A percentile compares a stretch with the other conserved stretches of the same genome.
These are phyloP conservation scores for Spisula subtruncata DNA, from an alignment of 2,888 invertebrate genomes.

Conservation along the genomic window DNA sequence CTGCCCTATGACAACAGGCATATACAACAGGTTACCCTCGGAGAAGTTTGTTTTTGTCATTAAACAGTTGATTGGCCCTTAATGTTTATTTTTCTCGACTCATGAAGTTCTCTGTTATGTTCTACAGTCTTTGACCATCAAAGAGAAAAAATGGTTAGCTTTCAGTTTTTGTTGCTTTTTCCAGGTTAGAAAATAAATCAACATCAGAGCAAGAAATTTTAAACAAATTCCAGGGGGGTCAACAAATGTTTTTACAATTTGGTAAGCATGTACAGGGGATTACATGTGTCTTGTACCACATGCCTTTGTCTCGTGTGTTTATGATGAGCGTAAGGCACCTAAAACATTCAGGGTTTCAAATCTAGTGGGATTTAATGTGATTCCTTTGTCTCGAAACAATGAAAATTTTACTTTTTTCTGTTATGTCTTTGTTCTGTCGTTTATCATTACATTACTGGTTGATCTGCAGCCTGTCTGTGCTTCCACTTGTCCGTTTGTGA, in stretches of 20 bases:
- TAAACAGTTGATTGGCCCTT: slow-evolving; percentile 31
- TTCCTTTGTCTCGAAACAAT: slow-evolving; percentile 9
- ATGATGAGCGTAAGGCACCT: slow-evolving; percentile 10
- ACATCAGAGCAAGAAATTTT: slow-evolving; percentile 29
- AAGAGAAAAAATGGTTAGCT: slow-evolving; percentile 22
- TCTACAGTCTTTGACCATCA: slow-evolving; percentile 47
- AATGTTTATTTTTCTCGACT: slow-evolving; percentile 39
- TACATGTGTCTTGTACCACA: slow-evolving; percentile 1
- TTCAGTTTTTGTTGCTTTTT: slow-evolving; percentile 40
- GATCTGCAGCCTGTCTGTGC: background rate
- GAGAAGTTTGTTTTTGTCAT: slow-evolving; percentile 19
- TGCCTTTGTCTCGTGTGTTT: slow-evolving; percentile 20
- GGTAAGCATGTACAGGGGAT: slow-evolving; percentile 22
- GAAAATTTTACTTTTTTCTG: background rate
- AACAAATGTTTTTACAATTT: slow-evolving; percentile 51
- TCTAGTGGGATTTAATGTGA: background rate
- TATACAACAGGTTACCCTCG: slow-evolving; percentile 8
- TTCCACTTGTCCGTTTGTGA: background rate
- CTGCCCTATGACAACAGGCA: background rate
- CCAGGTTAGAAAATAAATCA: slow-evolving; percentile 27
- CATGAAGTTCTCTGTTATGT: slow-evolving; percentile 30
- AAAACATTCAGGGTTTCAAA: background rate
- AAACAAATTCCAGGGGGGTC: slow-evolving; percentile 52
- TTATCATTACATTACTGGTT: no score
- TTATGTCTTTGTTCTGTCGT: background rate